These are phyloP conservation scores for Drosophila varians DNA, from an alignment of 1,140 invertebrate genomes.

Conservation along the genomic window DNA sequence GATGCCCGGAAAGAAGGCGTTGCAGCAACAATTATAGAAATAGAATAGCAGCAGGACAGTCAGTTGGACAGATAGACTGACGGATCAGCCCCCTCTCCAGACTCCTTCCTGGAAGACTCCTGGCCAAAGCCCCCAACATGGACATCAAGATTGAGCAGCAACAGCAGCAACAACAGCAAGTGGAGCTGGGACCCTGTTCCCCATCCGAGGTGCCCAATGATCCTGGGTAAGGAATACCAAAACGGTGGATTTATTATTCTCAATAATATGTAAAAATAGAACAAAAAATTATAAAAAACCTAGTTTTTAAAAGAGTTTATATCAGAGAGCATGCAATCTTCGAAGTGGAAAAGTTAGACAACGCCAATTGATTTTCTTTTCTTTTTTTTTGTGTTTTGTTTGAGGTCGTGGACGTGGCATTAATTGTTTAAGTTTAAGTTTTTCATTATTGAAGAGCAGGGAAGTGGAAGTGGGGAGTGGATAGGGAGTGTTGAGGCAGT, in stretches of 20 bases:
- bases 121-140: constrained; percentile 51
- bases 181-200: constrained; percentile 87
- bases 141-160: constrained; percentile 82
- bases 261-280: constrained; percentile 55
- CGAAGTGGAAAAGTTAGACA: constrained; percentile 2
- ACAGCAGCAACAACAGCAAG: constrained; percentile 83
- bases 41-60: constrained; percentile 45
- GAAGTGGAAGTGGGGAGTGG: background rate
- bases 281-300: no score
- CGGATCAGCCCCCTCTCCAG: background rate
- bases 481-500: constrained; percentile 41
- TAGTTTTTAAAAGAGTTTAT: background rate
- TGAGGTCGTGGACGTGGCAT: constrained; percentile 60
- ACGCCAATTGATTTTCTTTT: constrained; percentile 2
- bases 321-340: constrained; percentile 12
- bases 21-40: constrained; percentile 57
- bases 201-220: constrained; percentile 94
- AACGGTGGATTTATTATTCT: no score
- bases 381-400: constrained; percentile 21
- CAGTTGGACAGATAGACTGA: background rate
- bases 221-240: constrained; percentile 95
- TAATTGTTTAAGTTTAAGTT: constrained; percentile 67
- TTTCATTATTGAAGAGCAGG: constrained; percentile 58
- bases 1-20: constrained; percentile 54
- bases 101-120: constrained; percentile 18